Percentiles rank a stretch among this genome's conserved stretches.
These are phyloP conservation scores for Callosobruchus maculatus DNA, from an alignment of 2,888 invertebrate species.

Conservation along the genomic window DNA sequence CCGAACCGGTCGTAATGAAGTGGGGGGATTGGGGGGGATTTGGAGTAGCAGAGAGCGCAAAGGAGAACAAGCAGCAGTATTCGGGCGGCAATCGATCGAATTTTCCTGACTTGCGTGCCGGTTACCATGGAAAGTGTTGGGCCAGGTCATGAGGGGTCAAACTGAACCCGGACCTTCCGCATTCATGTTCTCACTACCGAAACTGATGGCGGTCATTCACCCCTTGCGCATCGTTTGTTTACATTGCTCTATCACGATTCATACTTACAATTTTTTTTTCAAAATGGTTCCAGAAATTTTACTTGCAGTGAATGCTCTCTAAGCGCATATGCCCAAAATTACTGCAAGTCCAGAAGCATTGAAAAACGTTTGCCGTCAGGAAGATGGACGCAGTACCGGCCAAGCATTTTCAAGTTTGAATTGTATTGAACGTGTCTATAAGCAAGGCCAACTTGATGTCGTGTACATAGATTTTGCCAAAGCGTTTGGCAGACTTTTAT, in stretches of 20 bases:
- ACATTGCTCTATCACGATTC: neutral
- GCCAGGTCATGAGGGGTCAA: constrained; percentile 52
- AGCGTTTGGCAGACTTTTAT: no score
- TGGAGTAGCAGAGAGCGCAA: constrained; percentile 4
- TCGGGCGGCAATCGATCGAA: constrained; percentile 44
- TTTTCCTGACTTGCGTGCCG: constrained; percentile 49
- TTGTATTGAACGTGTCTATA: no score
- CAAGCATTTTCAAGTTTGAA: no score
- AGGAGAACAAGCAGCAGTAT: constrained; percentile 19
- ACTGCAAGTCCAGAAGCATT: no score
- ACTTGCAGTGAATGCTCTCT: no score
- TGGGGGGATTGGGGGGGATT: neutral
- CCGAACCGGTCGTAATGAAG: neutral
- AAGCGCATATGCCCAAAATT: no score
- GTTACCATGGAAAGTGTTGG: constrained; percentile 54
- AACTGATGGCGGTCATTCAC: constrained; percentile 10
- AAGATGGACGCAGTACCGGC: no score
- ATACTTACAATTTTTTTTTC: neutral
- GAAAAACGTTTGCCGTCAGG: no score
- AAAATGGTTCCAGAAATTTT: neutral
- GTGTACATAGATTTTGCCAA: no score
- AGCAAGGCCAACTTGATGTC: no score
- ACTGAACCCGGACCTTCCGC: constrained; percentile 51
- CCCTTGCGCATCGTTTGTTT: neutral
- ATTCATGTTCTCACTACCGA: constrained; percentile 33